Evolutionary conservation across 2,888 invertebrate genomes (phyloP).

Genomic region (Lamellibrachia columna): DNA sequence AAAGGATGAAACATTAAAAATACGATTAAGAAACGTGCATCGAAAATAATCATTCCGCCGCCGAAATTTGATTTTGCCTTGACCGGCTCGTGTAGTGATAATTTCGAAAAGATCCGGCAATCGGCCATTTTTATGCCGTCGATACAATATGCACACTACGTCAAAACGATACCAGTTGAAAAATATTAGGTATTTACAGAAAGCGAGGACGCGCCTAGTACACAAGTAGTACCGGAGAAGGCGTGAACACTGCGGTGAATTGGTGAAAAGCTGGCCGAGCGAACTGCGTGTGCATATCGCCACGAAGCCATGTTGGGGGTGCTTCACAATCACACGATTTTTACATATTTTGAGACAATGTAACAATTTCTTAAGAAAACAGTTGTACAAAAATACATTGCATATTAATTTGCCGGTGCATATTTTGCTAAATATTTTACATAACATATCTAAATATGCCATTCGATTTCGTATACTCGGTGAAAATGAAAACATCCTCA

Average conservation of each 20-base stretch:
- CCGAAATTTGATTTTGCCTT: neutral
- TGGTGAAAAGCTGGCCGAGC: slow-evolving; percentile 4
- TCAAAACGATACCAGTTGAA: neutral
- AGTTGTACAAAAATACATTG: neutral
- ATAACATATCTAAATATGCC: neutral
- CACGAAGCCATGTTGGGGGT: slow-evolving; percentile 12
- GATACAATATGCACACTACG: neutral
- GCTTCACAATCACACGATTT: neutral
- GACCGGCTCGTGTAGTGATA: neutral
- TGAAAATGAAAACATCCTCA: neutral
- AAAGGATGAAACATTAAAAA: neutral
- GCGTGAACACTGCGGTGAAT: slow-evolving; percentile 4
- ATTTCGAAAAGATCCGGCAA: neutral
- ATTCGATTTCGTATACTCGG: neutral
- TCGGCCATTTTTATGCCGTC: neutral
- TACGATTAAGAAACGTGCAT: neutral
- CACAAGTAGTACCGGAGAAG: slow-evolving; percentile 13
- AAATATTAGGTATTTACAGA: neutral
- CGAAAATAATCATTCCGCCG: neutral
- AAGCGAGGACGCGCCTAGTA: neutral
- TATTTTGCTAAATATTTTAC: neutral
- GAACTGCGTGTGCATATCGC: slow-evolving; percentile 6
- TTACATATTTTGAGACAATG: neutral
- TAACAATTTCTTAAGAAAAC: neutral
- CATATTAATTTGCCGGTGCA: slow-evolving; percentile 5